Conservation (phyloP, 2,797 vertebrate species). For the Sphenodon punctatus region DNA sequence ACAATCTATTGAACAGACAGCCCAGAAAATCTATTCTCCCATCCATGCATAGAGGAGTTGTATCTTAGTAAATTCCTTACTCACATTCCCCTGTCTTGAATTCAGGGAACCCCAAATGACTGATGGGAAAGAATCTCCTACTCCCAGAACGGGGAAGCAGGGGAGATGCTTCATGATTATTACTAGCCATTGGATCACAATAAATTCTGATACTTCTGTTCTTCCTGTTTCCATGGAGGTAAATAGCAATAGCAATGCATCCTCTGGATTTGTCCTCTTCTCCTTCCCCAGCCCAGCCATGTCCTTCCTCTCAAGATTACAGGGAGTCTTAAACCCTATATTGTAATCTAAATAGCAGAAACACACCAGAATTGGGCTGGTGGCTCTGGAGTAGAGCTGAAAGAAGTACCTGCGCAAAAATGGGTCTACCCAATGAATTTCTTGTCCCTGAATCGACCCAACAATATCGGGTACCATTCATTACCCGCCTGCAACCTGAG, state of each 20-base stretch:
- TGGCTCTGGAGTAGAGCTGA: too few relatives aligned
- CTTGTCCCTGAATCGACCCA: too few relatives aligned
- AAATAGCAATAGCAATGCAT: background rate
- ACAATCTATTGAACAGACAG: background rate
- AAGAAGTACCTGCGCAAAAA: too few relatives aligned
- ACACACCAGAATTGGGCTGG: too few relatives aligned
- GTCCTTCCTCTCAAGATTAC: rapidly evolving
- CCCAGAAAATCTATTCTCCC: background rate
- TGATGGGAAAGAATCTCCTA: background rate
- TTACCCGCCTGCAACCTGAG: too few relatives aligned
- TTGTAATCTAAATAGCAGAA: background rate
- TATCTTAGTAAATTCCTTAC: background rate
- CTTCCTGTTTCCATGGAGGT: background rate
- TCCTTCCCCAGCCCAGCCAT: background rate
- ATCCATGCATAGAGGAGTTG: background rate
- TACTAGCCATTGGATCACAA: background rate
- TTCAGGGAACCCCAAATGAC: background rate
- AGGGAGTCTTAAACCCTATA: background rate
- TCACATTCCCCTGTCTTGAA: background rate
- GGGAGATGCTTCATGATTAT: background rate
- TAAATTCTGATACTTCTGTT: background rate
- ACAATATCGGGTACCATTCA: too few relatives aligned
- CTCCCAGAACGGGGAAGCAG: background rate
- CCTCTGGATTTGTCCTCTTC: background rate
- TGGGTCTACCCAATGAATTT: too few relatives aligned